Evolutionary conservation across 2,797 vertebrate genomes (phyloP), one percentile per base, ranked within the genome.

Genomic region (Calcarius lapponicus): DNA sequence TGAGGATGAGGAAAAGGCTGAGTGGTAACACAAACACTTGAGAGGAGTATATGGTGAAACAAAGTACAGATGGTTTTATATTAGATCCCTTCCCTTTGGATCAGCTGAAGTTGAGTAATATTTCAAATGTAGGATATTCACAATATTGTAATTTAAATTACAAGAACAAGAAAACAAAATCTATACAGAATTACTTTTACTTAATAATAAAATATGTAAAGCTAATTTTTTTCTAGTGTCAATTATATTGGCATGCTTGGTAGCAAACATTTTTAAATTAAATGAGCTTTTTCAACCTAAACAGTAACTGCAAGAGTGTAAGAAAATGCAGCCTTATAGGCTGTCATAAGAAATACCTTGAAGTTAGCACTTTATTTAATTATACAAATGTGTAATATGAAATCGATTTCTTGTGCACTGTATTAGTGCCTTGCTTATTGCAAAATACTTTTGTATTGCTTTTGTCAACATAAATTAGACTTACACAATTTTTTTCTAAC

Each of bases 381-480:
- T 97, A 94, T 83, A 92, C 62, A 91, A 91, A 97, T 94, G 64
- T 42, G 38, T 87, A 79, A 93, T 28, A 92, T 17, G 81, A 93
- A 96, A 93, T 82, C 61, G 34, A 93, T 96, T 96, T 84, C 60
- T 48, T 80, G 65, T 69, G 45, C 57, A 42, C 62, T 80, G 47
- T 80, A 92, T 88, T 91, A 92, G 51, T 78, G 47, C 64, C 25
- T 88, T 91, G 73, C 61, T 96, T 96, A 71, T 93, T 85, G 56
- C 86, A 82, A 93, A 76, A 85, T 82, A 96, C 72, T 92, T 92
- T 56, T 91, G 64, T 80, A 93, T 64, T 92, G 54, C 81, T 56
- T 96, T 85, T 96, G 65, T 87, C 92, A 87, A 96, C 88, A 83
- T 94, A 86, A 97, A 93, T 93, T 95, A 92, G 70, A 74, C 86